These are phyloP conservation scores for Euthynnus affinis DNA, from an alignment of 2,797 vertebrate species.

Conservation along the genomic window DNA sequence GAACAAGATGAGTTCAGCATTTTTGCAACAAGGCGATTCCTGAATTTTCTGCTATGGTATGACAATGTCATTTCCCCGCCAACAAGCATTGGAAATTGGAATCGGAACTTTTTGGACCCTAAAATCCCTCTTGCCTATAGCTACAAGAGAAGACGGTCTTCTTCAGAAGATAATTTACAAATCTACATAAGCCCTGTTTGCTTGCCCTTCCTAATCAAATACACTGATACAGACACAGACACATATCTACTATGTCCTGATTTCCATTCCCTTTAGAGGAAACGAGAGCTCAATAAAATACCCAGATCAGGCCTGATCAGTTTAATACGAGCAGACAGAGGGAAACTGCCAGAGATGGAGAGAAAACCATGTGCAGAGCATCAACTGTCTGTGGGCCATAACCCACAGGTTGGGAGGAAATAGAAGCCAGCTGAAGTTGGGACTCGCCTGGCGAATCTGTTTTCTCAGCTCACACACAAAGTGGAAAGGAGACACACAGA, in stretches of 20 bases:
- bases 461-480: slow-evolving; percentile 68
- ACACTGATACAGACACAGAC: slow-evolving; percentile 32
- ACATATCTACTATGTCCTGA: slow-evolving; percentile 15
- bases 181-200: slow-evolving; percentile 30
- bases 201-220: slow-evolving; percentile 43
- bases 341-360: slow-evolving; percentile 63
- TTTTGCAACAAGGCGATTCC: slow-evolving; percentile 21
- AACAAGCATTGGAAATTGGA: slow-evolving; percentile 22
- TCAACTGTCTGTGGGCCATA: slow-evolving; percentile 77
- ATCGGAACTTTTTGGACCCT: slow-evolving; percentile 10
- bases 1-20: slow-evolving; percentile 46
- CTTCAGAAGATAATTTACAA: slow-evolving; percentile 27
- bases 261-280: slow-evolving; percentile 48
- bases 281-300: slow-evolving; percentile 68
- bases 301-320: slow-evolving; percentile 64
- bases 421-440: slow-evolving; percentile 77
- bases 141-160: slow-evolving; percentile 3
- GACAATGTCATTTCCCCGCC: neutral
- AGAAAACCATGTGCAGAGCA: slow-evolving; percentile 75
- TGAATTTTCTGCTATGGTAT: neutral
- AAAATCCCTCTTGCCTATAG: neutral
- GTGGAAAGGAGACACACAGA: slow-evolving; percentile 67
- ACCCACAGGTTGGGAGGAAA: slow-evolving; percentile 78
- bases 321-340: slow-evolving; percentile 63
- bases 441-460: slow-evolving; percentile 73